phyloP scores from a whole-genome alignment of 2,888 invertebrate genomes.

The Lacanobia oleracea region DNA sequence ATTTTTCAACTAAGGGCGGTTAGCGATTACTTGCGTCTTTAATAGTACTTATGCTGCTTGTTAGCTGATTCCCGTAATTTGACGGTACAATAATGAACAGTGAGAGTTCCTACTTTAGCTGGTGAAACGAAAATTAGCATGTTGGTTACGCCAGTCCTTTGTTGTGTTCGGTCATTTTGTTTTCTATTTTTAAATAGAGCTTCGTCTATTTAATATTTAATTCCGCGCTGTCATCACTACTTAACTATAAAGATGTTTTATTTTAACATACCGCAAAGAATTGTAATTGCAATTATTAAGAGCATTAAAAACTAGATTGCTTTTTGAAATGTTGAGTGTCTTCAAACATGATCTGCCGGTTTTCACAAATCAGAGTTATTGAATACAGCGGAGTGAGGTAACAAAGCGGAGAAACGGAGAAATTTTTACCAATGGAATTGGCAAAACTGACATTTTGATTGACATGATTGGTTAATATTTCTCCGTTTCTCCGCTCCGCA shows the following conservation, averaged over 20 bases:
- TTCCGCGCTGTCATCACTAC: no score
- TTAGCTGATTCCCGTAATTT: conserved; percentile 54
- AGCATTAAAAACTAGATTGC: no score
- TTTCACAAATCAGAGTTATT: no score
- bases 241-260: neutral
- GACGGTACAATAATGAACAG: conserved; percentile 28
- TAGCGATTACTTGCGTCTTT: conserved; percentile 59
- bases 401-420: no score
- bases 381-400: no score
- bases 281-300: neutral
- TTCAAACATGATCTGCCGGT: no score
- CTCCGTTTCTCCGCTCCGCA: no score
- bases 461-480: no score
- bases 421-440: no score
- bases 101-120: conserved; percentile 21
- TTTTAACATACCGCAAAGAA: neutral
- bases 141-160: conserved; percentile 39
- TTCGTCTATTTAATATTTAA: neutral
- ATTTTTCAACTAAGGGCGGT: conserved; percentile 67
- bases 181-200: conserved; percentile 21
- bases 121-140: conserved; percentile 44
- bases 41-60: conserved; percentile 50
- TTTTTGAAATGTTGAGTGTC: no score
- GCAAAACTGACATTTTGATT: no score
- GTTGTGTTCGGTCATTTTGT: conserved; percentile 20